Evolutionary conservation across 2,888 invertebrate genomes (phyloP), one percentile per base, ranked within the genome.

Genomic region (Calliopum simillimum): DNA sequence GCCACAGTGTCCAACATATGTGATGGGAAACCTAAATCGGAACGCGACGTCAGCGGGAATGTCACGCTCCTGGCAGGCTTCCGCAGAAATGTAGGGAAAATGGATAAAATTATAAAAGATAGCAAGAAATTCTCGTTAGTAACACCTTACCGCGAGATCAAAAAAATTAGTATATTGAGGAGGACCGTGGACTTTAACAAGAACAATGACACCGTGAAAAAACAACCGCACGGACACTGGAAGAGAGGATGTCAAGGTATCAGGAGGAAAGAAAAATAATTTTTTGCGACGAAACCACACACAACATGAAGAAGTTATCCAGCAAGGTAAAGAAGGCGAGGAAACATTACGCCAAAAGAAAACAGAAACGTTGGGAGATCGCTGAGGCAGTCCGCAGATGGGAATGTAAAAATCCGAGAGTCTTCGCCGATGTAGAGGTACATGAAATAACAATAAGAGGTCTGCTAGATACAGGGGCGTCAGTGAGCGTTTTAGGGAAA

Each of bases 401-500:
- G 33, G 33, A 33, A 33, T 33, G 8, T 8, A n/a, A 13, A 49
- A n/a, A 41, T n/a, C n/a, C 13, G 12, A 43, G 44, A 21, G 19
- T 23, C 4, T 44, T 46, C 19, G 61, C 14, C 43, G 19, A 61
- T 21, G 14, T 43, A 8, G 16, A 11, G 3, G 8, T 11, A 4
- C n/a, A 21, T 4, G 13, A 14, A 41, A 43, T 4, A n/a, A 16
- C 23, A 58, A 25, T 56, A 14, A 44, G 14, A n/a, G 56, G 19
- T 1, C n/a, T 69, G 21, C 47, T 64, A 14, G 69, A 64, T 33
- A 41, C 63, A 19, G 63, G 58, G 13, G 58, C 64, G 5, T 56
- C 64, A 8, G 64, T 64, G 14, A 69, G 58, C 44, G 46, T 69
- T 33, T n/a, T 69, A 33, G 70, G 65, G 23, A 55, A 65, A 11